Evolutionary conservation across 2,888 invertebrate species (phyloP).

Genomic region (Tipula unca): DNA sequence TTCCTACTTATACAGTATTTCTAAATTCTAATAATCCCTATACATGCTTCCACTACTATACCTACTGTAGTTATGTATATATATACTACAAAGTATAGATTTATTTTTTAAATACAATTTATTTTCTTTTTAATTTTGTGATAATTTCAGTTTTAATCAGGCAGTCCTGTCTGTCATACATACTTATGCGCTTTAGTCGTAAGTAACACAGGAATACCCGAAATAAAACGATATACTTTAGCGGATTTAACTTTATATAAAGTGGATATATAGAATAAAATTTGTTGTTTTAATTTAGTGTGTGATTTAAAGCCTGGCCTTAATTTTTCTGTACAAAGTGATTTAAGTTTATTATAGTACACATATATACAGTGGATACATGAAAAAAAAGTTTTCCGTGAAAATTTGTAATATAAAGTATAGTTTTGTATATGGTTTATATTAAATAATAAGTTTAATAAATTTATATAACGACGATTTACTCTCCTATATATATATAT

Average conservation of each 20-base stretch:
- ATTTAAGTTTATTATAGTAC: not conserved
- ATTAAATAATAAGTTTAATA: not conserved
- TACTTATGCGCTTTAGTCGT: not conserved
- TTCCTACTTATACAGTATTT: not conserved
- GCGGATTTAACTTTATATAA: not conserved
- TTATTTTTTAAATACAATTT: not conserved
- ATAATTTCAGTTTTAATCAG: conserved; percentile 17
- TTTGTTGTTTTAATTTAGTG: not conserved
- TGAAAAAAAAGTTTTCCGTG: not conserved
- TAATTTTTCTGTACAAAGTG: not conserved
- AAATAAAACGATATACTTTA: not conserved
- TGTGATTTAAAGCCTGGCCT: not conserved
- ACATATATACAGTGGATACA: not conserved
- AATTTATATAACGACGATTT: not conserved
- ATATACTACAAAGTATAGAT: not conserved
- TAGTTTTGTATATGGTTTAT: not conserved
- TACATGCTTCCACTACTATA: not conserved
- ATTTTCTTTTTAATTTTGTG: not conserved
- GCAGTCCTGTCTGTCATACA: conserved; percentile 16
- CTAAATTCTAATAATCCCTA: not conserved
- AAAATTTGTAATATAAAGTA: not conserved
- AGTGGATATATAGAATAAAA: not conserved
- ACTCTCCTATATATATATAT: not conserved
- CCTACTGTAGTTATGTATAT: not conserved
- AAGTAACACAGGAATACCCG: not conserved